Conservation (phyloP, 1,140 invertebrate species). For the Orchesella cincta region DNA sequence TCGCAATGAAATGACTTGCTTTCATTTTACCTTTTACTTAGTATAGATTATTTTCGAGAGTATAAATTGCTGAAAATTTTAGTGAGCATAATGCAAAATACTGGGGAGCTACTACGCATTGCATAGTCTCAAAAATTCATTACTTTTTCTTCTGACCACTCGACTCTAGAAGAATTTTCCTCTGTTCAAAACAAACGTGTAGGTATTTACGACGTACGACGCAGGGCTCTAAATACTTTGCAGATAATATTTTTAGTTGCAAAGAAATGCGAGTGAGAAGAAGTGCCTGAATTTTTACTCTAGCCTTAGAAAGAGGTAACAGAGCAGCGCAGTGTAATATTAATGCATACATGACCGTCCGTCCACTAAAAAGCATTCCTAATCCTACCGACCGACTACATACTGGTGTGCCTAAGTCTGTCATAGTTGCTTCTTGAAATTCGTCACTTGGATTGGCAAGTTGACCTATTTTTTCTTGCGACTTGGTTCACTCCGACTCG, state of each 20-base stretch:
- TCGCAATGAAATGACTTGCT: neutral
- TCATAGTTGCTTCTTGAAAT: neutral
- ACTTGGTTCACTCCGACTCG: neutral
- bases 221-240: neutral
- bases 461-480: neutral
- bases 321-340: neutral
- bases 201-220: too few species aligned
- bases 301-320: neutral
- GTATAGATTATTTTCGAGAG: neutral
- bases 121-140: neutral
- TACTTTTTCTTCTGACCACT: neutral
- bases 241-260: neutral
- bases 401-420: too few species aligned
- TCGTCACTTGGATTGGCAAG: neutral
- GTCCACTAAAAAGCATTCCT: too few species aligned
- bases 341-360: too few species aligned
- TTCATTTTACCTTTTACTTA: neutral
- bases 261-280: neutral
- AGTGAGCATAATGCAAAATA: neutral
- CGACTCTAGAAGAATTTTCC: too few species aligned
- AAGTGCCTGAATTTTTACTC: neutral
- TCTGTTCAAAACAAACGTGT: too few species aligned
- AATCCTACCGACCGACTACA: too few species aligned
- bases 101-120: neutral
- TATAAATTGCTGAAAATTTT: neutral